These are phyloP conservation scores for Drosophila seguyi DNA, from an alignment of 1,140 invertebrate species.

Conservation along the genomic window DNA sequence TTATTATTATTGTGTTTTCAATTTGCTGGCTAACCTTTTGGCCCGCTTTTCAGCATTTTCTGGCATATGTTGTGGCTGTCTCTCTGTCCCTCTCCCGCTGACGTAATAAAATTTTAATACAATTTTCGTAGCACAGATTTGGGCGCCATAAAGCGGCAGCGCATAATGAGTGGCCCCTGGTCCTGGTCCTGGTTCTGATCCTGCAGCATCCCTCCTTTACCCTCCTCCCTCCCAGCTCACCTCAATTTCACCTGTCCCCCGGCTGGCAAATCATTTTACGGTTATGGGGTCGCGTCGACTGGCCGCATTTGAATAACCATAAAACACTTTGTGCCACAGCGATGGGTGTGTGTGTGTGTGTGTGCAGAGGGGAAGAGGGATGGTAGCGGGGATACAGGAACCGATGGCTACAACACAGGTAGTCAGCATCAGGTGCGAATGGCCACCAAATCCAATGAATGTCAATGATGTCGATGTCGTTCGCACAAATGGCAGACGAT, in stretches of 20 bases:
- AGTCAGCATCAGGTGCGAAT: conserved; percentile 72
- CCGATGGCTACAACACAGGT: conserved; percentile 6
- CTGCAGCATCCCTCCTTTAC: not conserved
- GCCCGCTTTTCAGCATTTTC: conserved; percentile 2
- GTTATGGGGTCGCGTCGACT: conserved; percentile 58
- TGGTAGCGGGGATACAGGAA: not conserved
- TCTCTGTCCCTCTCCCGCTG: not conserved
- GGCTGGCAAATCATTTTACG: conserved; percentile 69
- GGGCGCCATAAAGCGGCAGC: conserved; percentile 41
- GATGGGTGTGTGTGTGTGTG: too few relatives aligned
- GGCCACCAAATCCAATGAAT: conserved; percentile 77
- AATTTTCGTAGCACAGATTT: conserved; percentile 48
- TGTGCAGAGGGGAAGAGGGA: too few relatives aligned
- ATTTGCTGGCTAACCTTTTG: conserved; percentile 13
- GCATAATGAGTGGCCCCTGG: conserved; percentile 45
- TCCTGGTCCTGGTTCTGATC: not conserved
- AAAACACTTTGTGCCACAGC: conserved; percentile 62
- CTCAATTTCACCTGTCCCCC: conserved; percentile 3
- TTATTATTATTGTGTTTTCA: conserved; percentile 10
- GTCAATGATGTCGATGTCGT: conserved; percentile 69
- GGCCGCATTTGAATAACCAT: conserved; percentile 69
- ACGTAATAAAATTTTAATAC: conserved; percentile 54
- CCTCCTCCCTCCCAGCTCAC: not conserved
- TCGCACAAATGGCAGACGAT: conserved; percentile 65
- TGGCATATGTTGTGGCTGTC: conserved; percentile 12